These are phyloP conservation scores for Gallirallus australis DNA, from an alignment of 2,797 vertebrate species.

Conservation along the genomic window DNA sequence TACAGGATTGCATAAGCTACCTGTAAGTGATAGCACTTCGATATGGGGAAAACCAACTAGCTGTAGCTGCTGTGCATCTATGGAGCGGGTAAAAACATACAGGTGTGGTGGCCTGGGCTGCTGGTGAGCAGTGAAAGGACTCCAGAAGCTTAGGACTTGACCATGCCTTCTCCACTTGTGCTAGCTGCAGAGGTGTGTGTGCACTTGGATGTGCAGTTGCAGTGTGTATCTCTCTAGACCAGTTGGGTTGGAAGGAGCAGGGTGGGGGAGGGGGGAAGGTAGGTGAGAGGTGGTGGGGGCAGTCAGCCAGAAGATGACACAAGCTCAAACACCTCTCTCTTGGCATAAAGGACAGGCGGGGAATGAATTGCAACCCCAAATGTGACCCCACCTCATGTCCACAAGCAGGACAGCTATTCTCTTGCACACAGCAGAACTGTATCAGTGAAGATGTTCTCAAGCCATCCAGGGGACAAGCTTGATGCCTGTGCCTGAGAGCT, in stretches of 20 bases:
- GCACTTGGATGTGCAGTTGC: accelerated
- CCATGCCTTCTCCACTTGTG: background rate
- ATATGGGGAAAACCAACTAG: background rate
- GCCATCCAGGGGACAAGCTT: background rate
- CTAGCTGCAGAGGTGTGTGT: background rate
- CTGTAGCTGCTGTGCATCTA: background rate
- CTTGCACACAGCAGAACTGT: accelerated
- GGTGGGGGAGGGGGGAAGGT: background rate
- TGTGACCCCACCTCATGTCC: background rate
- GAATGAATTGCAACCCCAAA: background rate
- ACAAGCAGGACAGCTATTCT: background rate
- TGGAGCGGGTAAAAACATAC: accelerated
- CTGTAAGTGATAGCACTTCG: background rate
- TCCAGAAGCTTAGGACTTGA: background rate
- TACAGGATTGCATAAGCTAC: conserved; percentile 4
- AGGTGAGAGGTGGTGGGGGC: background rate
- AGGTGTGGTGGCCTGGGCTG: background rate
- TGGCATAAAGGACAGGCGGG: background rate
- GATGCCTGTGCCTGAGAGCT: background rate
- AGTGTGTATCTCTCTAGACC: background rate
- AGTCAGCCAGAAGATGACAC: background rate
- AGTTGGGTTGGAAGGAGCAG: background rate
- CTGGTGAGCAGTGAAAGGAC: background rate
- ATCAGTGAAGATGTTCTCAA: background rate
- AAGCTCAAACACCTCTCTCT: background rate